phyloP scores from a whole-genome alignment of 1,140 invertebrate genomes.

The Leptonema lineaticorne region DNA sequence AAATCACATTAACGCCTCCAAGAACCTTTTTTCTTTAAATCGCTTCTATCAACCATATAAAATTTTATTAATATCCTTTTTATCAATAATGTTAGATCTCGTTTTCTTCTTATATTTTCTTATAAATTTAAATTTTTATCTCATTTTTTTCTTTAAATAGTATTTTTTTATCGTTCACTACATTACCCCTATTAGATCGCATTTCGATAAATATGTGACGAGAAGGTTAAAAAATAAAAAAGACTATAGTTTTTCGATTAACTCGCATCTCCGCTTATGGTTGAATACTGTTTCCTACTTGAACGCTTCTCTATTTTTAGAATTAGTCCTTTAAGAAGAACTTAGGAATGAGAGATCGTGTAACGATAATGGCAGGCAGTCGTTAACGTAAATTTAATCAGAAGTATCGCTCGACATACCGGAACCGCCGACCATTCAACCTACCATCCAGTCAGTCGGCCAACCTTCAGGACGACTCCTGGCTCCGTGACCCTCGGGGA shows the following conservation, averaged over 20 bases:
- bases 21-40: no score
- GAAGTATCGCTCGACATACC: constrained; percentile 28
- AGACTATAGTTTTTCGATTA: background rate
- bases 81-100: no score
- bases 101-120: background rate
- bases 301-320: background rate
- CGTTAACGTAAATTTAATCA: constrained; percentile 43
- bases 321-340: background rate
- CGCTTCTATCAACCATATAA: no score
- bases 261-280: background rate
- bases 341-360: constrained; percentile 35
- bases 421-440: background rate
- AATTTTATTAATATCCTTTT: no score
- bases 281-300: background rate
- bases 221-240: constrained; percentile 17
- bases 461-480: constrained; percentile 24
- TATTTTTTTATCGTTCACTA: constrained; percentile 5
- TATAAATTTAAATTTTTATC: constrained; percentile 18
- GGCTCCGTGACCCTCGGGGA: background rate
- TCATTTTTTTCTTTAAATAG: background rate
- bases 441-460: no score
- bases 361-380: constrained; percentile 38
- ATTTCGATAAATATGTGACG: constrained; percentile 9
- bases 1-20: no score
- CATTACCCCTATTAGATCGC: background rate